Evolutionary conservation across 1,140 invertebrate species (phyloP), one percentile per base, ranked within the genome.

Genomic region (Periplaneta americana): DNA sequence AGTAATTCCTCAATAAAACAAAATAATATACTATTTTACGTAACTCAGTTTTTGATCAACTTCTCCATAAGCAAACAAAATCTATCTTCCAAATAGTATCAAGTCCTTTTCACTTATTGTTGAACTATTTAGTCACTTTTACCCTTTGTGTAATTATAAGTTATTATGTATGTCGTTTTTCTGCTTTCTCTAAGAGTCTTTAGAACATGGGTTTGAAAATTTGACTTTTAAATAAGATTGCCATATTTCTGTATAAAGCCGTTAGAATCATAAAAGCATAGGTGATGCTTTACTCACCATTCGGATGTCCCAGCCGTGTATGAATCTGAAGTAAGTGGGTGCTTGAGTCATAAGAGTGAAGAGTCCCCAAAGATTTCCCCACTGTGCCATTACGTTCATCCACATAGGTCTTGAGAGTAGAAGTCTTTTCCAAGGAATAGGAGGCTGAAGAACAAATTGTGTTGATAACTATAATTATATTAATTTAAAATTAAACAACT

Each of bases 281-380:
- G 13, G 13, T 57, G 13, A 57, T 57, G 13, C 33, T 18, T 32
- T 75, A 88, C 88, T 88, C 88, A 97, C 96, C 85, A 92, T 89
- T 86, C 92, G 90, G 31, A 97, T 93, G 84, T 96, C 91, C 90
- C 94, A 96, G 81, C 96, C 93, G 80, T 98, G 93, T 36, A 97
- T 93, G 83, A 94, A 92, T 81, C 93, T 94, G 85, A 98, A 93
- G 86, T 97, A 98, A 0, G 94, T 95, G 0, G 97, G 97, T 0
- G 96, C 90, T 84, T 96, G 93, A 0, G 95, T 96, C 86, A 97
- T 92, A 79, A 97, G 88, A 0, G 95, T 97, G 82, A 97, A 95
- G 37, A 96, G 92, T 3, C 95, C 95, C 96, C 96, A 98, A 84
- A 95, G 92, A 75, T 93, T 92, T 18, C 95, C 94, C 90, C 94